phyloP scores from a whole-genome alignment of 2,113 vertebrate species.

The Symphodus melops region DNA sequence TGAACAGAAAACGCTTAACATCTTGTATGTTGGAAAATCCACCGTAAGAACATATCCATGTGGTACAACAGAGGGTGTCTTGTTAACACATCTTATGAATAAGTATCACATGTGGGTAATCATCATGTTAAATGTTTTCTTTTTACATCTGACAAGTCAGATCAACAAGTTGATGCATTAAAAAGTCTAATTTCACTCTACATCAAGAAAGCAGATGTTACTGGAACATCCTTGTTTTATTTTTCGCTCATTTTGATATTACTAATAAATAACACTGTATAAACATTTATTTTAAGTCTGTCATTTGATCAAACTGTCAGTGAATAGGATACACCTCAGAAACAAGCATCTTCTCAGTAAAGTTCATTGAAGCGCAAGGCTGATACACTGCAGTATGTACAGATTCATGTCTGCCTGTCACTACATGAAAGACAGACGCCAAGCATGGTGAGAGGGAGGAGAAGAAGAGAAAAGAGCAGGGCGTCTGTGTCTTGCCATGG shows the following conservation, averaged over 20 bases:
- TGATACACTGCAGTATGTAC: conserved; percentile 15
- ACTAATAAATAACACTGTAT: background rate
- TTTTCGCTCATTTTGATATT: background rate
- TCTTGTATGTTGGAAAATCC: background rate
- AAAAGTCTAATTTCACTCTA: background rate
- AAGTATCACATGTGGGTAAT: background rate
- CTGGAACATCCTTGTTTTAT: background rate
- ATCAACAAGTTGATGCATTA: background rate
- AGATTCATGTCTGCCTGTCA: conserved; percentile 49
- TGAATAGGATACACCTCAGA: background rate
- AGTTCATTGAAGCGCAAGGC: conserved; percentile 23
- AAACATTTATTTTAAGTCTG: background rate
- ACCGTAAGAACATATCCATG: background rate
- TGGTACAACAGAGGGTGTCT: background rate
- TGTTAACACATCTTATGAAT: background rate
- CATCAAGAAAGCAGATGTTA: background rate
- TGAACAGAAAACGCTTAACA: too few relatives aligned
- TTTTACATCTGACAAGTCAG: background rate
- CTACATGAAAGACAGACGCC: conserved; percentile 47
- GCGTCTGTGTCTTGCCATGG: conserved; percentile 49
- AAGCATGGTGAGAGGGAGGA: conserved; percentile 41
- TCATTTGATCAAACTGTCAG: background rate
- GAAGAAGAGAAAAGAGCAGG: conserved; percentile 55
- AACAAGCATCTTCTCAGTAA: conserved; percentile 3
- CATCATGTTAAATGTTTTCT: background rate